Conservation (phyloP, 64 coral and sea anemone genomes). For the Montipora capricornis region DNA sequence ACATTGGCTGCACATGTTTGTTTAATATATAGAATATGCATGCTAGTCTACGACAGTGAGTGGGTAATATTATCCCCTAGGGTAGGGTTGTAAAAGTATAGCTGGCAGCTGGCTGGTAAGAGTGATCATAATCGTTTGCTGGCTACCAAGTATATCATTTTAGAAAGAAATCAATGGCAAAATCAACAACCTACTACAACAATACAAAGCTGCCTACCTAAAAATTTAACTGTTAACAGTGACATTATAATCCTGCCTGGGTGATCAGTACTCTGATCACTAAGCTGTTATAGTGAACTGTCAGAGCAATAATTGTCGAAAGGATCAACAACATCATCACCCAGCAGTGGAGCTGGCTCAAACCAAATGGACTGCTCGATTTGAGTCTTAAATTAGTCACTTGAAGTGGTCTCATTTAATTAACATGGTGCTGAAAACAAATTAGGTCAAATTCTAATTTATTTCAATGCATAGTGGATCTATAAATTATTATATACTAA, state of each 20-base stretch:
- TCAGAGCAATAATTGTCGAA: constrained; percentile 7
- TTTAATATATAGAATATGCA: not conserved
- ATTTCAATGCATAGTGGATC: not conserved
- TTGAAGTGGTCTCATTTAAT: constrained; percentile 31
- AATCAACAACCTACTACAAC: constrained; percentile 35
- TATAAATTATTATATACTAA: not conserved
- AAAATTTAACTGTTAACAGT: constrained; percentile 35
- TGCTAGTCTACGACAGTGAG: not conserved
- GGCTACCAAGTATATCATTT: not conserved
- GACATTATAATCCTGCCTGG: constrained; percentile 18
- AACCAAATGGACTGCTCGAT: constrained; percentile 17
- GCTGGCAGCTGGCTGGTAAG: constrained; percentile 2
- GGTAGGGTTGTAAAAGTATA: constrained; percentile 26
- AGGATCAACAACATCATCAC: constrained; percentile 8
- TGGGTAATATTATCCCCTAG: not conserved
- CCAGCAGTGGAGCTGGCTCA: constrained; percentile 20
- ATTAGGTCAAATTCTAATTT: constrained; percentile 1
- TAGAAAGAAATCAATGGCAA: constrained; percentile 22
- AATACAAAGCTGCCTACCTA: constrained; percentile 34
- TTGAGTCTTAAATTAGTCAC: constrained; percentile 14
- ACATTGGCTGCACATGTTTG: not conserved
- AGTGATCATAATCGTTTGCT: constrained; percentile 7
- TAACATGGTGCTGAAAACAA: not conserved
- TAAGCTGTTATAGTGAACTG: constrained; percentile 19
- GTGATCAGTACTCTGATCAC: constrained; percentile 11